These are phyloP conservation scores for Hypomecis punctinalis DNA, from an alignment of 2,888 invertebrate genomes.

Conservation along the genomic window DNA sequence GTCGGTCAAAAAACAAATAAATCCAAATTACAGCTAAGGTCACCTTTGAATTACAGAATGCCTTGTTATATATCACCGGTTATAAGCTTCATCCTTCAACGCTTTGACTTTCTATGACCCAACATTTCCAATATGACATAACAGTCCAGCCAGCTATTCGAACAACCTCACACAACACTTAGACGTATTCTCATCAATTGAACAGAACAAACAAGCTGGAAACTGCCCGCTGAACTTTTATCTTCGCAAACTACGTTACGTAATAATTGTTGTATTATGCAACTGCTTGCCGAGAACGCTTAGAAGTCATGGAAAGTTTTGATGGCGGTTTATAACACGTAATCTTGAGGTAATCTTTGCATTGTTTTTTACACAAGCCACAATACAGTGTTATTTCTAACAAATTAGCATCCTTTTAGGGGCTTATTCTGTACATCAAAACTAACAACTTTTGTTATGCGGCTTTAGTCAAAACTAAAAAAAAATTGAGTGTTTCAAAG, in stretches of 20 bases:
- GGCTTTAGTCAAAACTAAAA: no score
- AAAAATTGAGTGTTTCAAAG: no score
- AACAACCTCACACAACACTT: conserved; percentile 14
- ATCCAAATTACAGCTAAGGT: neutral
- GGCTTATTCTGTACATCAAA: no score
- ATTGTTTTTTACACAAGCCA: no score
- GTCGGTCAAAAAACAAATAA: no score
- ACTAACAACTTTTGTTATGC: no score
- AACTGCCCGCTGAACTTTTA: conserved; percentile 32
- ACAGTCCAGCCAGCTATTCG: neutral
- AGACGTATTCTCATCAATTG: conserved; percentile 27
- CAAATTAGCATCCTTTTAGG: no score
- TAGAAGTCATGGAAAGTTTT: conserved; percentile 20
- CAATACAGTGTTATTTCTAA: no score
- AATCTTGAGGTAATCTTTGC: no score
- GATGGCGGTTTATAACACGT: conserved; percentile 2
- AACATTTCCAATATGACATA: conserved; percentile 21
- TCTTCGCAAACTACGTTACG: conserved; percentile 36
- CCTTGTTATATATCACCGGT: neutral
- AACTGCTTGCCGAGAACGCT: conserved; percentile 14
- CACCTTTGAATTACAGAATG: neutral
- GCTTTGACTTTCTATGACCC: conserved; percentile 14
- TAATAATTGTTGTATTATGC: conserved; percentile 29
- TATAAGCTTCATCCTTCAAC: conserved; percentile 11
- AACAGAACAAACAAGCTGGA: conserved; percentile 25